Evolutionary conservation across 2,888 invertebrate genomes (phyloP), one percentile per base, ranked within the genome.

Genomic region (Microplitis deprimator): DNA sequence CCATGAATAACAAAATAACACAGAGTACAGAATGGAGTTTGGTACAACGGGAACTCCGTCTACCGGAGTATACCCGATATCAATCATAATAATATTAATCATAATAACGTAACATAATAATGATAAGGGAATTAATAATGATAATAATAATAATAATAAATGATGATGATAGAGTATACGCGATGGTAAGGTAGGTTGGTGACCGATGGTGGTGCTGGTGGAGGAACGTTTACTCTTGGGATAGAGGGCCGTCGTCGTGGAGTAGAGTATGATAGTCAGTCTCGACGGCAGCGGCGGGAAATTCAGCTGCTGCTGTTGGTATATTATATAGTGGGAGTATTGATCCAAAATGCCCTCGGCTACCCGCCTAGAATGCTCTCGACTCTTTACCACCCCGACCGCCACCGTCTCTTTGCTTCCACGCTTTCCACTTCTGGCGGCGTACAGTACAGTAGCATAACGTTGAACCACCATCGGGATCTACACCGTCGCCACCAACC

Each of bases 341-440:
- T 89, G 88, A 89, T 89, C 89, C 88, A 87, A 84, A 87, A 87
- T 87, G 86, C 84, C 87, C 85, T 85, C 87, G 84, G 85, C 84
- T 84, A 84, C 81, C 73, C 78, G 77, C 81, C 85, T 84, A 82
- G 84, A 84, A 84, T 83, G 78, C 83, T 82, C 79, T 84, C 83
- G 84, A 79, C 82, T 81, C 83, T 83, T 82, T 81, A 83, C 84
- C 84, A 84, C 77, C 79, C 77, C 75, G 74, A 71, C 79, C 76
- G 73, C 73, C 76, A 65, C 74, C 79, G 65, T 65, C 65, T 65
- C 20, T 50, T 38, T 62, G n/a, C 62, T 62, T 77, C 75, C 68
- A 76, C 77, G 77, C 76, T 77, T 60, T 79, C 38, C 70, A 73
- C 74, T 73, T 73, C 60, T 65, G 29, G 50, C 50, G 13, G 50